Evolutionary conservation across 2,113 vertebrate genomes (phyloP).

Genomic region (Tricholaema leucomelas): DNA sequence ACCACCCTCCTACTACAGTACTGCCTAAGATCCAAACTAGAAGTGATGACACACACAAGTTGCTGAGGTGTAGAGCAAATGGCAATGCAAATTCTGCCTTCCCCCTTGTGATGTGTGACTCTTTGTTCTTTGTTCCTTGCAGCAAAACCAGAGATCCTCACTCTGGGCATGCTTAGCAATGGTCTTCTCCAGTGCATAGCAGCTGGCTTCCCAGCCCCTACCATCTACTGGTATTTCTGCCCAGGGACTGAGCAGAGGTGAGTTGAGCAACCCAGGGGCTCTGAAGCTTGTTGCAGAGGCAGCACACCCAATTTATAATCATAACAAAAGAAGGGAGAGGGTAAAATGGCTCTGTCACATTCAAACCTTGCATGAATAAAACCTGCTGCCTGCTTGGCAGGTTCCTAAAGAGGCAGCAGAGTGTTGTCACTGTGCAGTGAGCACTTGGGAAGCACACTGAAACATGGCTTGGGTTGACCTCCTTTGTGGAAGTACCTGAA

Average conservation of each 20-base stretch:
- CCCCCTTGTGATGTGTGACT: neutral
- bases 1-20: too few species aligned
- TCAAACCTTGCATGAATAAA: neutral
- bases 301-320: neutral
- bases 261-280: conserved; percentile 37
- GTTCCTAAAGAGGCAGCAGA: conserved; percentile 39
- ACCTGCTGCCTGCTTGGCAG: conserved; percentile 46
- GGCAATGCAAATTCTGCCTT: neutral
- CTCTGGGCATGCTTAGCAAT: conserved; percentile 82
- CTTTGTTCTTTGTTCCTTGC: neutral
- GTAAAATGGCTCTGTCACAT: too few species aligned
- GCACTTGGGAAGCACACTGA: conserved; percentile 7
- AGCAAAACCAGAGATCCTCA: conserved; percentile 94
- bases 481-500: neutral
- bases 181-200: conserved; percentile 91
- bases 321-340: too few species aligned
- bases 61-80: neutral
- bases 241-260: conserved; percentile 87
- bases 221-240: conserved; percentile 94
- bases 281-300: neutral
- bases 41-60: too few species aligned
- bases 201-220: conserved; percentile 89
- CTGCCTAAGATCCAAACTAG: neutral
- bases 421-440: conserved; percentile 43
- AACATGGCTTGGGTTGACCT: neutral